Evolutionary conservation across 1,140 invertebrate genomes (phyloP).

Genomic region (Polypedilum pembai): DNA sequence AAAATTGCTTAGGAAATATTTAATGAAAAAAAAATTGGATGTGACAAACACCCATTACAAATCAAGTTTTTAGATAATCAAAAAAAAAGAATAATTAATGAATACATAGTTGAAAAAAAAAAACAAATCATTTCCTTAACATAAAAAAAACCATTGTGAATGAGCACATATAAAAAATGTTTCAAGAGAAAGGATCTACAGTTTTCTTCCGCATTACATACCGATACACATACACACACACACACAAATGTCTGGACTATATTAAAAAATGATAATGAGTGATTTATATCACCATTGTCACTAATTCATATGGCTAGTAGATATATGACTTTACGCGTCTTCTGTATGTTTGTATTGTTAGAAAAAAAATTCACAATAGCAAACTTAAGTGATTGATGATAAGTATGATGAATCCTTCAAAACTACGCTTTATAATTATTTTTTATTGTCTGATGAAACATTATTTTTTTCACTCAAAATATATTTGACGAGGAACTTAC

Average conservation of each 20-base stretch:
- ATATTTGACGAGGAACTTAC: background rate
- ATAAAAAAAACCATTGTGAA: background rate
- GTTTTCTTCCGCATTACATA: background rate
- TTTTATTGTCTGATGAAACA: constrained; percentile 28
- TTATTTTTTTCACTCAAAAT: background rate
- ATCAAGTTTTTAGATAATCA: background rate
- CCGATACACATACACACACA: background rate
- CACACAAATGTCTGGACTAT: constrained; percentile 2
- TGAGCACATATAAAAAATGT: background rate
- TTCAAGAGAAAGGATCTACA: background rate
- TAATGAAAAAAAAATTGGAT: background rate
- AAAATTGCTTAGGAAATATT: background rate
- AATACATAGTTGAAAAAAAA: background rate
- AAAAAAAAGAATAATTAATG: background rate
- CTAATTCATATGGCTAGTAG: constrained; percentile 8
- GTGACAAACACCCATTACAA: too few species aligned
- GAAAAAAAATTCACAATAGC: background rate
- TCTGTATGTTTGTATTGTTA: constrained; percentile 18
- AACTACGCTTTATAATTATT: constrained; percentile 26
- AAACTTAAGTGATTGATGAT: background rate
- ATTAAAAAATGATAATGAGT: background rate
- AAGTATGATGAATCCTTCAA: background rate
- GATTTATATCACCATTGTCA: too few species aligned
- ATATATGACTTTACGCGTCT: constrained; percentile 2
- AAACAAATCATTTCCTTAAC: background rate